phyloP scores from a whole-genome alignment of 2,113 vertebrate species.

The Zingel zingel region DNA sequence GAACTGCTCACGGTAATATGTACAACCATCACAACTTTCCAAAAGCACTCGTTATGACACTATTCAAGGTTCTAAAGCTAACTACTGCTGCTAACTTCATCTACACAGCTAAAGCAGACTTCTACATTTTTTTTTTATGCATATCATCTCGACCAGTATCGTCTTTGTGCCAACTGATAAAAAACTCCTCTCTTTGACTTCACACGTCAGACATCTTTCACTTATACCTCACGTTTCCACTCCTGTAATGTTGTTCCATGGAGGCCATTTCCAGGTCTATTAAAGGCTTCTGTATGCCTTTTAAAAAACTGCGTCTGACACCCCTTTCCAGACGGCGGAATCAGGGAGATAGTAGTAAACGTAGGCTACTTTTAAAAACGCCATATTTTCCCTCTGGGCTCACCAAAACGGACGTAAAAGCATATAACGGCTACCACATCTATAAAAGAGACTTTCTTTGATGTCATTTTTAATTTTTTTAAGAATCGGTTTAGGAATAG shows the following conservation, averaged over 20 bases:
- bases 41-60: conserved; percentile 25
- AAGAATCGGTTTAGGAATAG: too few species aligned
- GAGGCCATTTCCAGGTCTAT: conserved; percentile 3
- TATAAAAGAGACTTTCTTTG: too few species aligned
- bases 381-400: too few species aligned
- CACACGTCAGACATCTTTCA: neutral
- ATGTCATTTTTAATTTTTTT: too few species aligned
- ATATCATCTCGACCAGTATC: neutral
- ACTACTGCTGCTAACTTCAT: conserved; percentile 13
- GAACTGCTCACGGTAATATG: conserved; percentile 40
- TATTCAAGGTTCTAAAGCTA: conserved; percentile 45
- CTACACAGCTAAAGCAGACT: conserved; percentile 21
- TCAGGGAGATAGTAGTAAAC: neutral
- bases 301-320: neutral
- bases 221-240: neutral
- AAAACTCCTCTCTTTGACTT: neutral
- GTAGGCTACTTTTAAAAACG: too few species aligned
- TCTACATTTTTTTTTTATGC: neutral
- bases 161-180: neutral
- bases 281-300: neutral
- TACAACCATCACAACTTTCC: conserved; percentile 39
- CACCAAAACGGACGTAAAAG: too few species aligned
- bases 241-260: neutral
- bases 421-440: too few species aligned
- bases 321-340: neutral